Base-by-base conservation (phyloP, 2,113 vertebrate genomes). In the Cyrtonyx montezumae region DNA sequence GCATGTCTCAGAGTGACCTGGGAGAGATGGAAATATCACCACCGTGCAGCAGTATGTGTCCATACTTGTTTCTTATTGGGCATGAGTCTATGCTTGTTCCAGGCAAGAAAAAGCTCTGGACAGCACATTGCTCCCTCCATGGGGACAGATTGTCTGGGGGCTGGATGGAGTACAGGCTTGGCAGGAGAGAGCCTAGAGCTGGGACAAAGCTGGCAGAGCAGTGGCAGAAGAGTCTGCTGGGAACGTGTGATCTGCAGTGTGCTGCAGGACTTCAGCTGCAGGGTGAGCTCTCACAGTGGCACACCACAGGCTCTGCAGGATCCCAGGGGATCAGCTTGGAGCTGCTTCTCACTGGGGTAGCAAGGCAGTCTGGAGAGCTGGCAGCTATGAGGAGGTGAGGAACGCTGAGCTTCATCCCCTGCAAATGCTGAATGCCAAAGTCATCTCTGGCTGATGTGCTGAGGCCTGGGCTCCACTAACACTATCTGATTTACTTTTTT, bases 21-120 rank as follows among this genome's bases (percentile, higher is more conserved):
- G 18, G 65, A 53, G 62, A 36, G 48, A 69, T 23, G 5, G 28
- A 43, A 76, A 46, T 12, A 48, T 5, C 58, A 8, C 46, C 9
- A 11, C 30, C 37, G 1, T 34, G 11, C 45, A 55, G 32, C 20
- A 32, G 1, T 2, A 19, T 0, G 3, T 0, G 2, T 26, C 48
- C 51, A 56, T 83, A 5, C 22, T 46, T 9, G 26, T 58, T 48
- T 34, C 48, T 49, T 26, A 1, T 26, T 2, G 4, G 66, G 73
- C 34, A 32, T 0, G 1, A 62, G 25, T 22, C 87, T 59, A 10
- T 0, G 0, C 36, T 67, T 80, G 56, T 61, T 86, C 28, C 37
- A 56, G 85, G 79, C 65, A 28, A 34, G 40, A n/a, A 32, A 4
- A n/a, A 25, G 71, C 30, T 69, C 75, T 55, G 93, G 84, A 65